phyloP scores from a whole-genome alignment of 1,140 invertebrate genomes.

The Conus ventricosus region DNA sequence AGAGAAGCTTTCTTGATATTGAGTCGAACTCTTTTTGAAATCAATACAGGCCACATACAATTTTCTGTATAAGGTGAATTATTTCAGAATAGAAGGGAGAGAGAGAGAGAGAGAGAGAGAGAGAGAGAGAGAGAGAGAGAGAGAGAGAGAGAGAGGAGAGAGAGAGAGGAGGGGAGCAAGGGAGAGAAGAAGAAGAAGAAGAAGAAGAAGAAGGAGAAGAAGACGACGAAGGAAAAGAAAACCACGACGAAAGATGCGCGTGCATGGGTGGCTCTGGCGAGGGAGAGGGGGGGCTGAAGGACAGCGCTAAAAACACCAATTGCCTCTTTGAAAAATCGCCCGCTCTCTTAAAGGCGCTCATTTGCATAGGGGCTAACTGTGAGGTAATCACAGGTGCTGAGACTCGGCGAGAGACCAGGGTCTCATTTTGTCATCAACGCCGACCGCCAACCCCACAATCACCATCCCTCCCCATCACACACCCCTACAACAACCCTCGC shows the following conservation, averaged over 20 bases:
- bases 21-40: too few relatives aligned
- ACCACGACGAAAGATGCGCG: background rate
- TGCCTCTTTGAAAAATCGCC: constrained; percentile 14
- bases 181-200: background rate
- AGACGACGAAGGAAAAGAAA: background rate
- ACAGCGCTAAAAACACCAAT: constrained; percentile 25
- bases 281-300: background rate
- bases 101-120: background rate
- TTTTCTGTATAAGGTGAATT: too few relatives aligned
- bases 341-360: background rate
- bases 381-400: constrained; percentile 14
- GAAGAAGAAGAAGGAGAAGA: background rate
- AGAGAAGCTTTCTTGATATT: too few relatives aligned
- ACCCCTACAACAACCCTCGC: background rate
- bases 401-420: background rate
- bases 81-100: background rate
- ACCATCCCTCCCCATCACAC: background rate
- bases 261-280: too few relatives aligned
- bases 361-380: background rate
- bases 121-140: background rate
- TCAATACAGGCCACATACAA: too few relatives aligned
- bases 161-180: background rate
- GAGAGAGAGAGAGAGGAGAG: constrained; percentile 17
- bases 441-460: background rate
- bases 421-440: constrained; percentile 20